phyloP scores from a whole-genome alignment of 2,797 vertebrate genomes.

The Chiloscyllium punctatum region DNA sequence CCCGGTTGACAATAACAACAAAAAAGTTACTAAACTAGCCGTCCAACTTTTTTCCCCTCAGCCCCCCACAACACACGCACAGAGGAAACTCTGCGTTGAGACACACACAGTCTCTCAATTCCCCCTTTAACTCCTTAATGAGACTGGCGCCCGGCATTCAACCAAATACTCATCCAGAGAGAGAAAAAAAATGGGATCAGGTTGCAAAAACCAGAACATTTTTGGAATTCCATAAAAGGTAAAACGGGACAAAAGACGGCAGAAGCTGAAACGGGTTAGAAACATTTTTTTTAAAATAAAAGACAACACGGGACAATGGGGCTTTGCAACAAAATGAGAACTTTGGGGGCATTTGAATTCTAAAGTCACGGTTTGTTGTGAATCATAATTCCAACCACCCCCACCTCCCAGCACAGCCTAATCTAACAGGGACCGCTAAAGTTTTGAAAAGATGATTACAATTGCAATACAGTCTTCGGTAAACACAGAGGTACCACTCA shows the following conservation, averaged over 20 bases:
- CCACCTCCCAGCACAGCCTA: not conserved
- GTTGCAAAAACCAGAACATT: constrained; percentile 80
- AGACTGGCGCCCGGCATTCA: constrained; percentile 70
- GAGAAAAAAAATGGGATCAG: constrained; percentile 66
- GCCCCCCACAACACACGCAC: not conserved
- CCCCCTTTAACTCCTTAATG: constrained; percentile 56
- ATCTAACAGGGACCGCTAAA: not conserved
- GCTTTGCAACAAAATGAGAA: constrained; percentile 56
- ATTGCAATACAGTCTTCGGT: not conserved
- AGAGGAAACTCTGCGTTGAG: not conserved
- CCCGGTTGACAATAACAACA: not conserved
- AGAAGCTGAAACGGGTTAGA: too few relatives aligned
- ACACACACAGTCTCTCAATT: not conserved
- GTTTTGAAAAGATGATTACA: not conserved
- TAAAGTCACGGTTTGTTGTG: not conserved
- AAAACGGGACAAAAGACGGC: constrained; percentile 12
- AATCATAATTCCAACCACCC: not conserved
- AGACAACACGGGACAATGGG: constrained; percentile 52
- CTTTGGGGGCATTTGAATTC: constrained; percentile 34
- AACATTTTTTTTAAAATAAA: not conserved
- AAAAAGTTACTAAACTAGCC: constrained; percentile 10
- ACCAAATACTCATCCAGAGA: constrained; percentile 65
- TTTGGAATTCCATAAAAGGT: constrained; percentile 73
- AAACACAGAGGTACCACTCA: not conserved
- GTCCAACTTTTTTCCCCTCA: not conserved